These are phyloP conservation scores for Acanthurus lineatus DNA, from an alignment of 2,797 vertebrate genomes.

Conservation along the genomic window DNA sequence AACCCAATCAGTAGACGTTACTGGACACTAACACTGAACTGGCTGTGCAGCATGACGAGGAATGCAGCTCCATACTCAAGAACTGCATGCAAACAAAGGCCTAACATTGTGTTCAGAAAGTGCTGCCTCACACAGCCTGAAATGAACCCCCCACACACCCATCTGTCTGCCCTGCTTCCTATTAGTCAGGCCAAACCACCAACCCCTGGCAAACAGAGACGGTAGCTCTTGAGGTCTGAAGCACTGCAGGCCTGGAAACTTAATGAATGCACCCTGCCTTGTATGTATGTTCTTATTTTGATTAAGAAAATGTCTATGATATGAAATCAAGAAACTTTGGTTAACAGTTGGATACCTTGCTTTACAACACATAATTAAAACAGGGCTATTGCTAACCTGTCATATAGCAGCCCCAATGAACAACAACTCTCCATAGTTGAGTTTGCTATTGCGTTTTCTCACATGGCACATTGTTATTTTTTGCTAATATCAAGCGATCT, in stretches of 20 bases:
- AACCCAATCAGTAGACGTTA: neutral
- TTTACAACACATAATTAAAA: neutral
- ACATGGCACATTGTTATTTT: neutral
- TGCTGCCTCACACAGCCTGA: constrained; percentile 80
- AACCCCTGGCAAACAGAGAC: constrained; percentile 21
- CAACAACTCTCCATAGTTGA: neutral
- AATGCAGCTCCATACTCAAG: constrained; percentile 68
- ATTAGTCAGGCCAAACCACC: constrained; percentile 59
- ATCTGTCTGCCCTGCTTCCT: constrained; percentile 74
- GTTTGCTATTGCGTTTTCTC: no score
- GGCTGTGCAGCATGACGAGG: constrained; percentile 54
- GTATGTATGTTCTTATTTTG: neutral
- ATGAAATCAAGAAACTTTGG: neutral
- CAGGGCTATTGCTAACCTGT: neutral
- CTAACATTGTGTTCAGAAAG: constrained; percentile 80
- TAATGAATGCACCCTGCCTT: neutral
- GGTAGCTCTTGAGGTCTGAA: constrained; percentile 13
- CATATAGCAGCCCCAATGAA: neutral
- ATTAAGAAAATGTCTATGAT: neutral
- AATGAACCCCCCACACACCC: constrained; percentile 61
- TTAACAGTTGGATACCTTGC: no score
- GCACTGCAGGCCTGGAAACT: neutral
- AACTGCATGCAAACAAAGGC: constrained; percentile 65
- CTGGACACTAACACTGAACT: constrained; percentile 38
- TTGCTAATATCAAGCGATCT: neutral